Base-by-base conservation (phyloP, 2,797 vertebrate species). In the Petrocephalus sullivani region DNA sequence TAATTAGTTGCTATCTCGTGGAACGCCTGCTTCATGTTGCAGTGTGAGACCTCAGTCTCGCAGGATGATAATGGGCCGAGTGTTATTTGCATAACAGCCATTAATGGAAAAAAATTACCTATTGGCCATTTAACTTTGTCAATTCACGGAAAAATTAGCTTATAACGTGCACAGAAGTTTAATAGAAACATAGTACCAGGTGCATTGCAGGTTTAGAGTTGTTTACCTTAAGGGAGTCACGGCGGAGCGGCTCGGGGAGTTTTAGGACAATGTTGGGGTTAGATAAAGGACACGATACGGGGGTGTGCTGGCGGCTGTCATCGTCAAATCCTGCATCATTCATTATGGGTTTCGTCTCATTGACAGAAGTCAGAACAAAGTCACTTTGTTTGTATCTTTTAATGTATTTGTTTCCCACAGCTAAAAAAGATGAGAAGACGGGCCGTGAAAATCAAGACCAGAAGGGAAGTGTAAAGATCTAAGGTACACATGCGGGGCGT, bases 281-380 rank as follows among this genome's bases (percentile, higher is more conserved):
- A 88, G 41, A 67, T 64, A 33, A 54, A 85, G 41, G 60, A 33
- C 78, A 83, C 9, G 2, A 71, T 71, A 33, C 61, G 12, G 61
- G 9, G 21, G n/a, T 28, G 58, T 10, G 16, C 23, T 19, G 5
- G 41, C 7, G 19, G 49, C 81, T 67, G 58, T 88, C 82, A 54
- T 6, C 82, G 54, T 54, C 58, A 53, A 82, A 67, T 37, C 8
- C 49, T 16, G 14, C 64, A 21, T 60, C 81, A 21, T 85, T 85
- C 61, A 61, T 88, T 88, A 54, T 21, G 8, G 21, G 23, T 88
- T 67, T 88, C n/a, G 57, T 81, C 81, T 67, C 87, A 56, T 67
- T 88, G 58, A 88, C 49, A 85, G 82, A 71, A 88, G 58, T 83
- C 87, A 85, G 87, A 88, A 67, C 81, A 85, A 88, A 84, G 82